These are phyloP conservation scores for Sardina pilchardus DNA, from an alignment of 2,113 vertebrate species.

Conservation along the genomic window DNA sequence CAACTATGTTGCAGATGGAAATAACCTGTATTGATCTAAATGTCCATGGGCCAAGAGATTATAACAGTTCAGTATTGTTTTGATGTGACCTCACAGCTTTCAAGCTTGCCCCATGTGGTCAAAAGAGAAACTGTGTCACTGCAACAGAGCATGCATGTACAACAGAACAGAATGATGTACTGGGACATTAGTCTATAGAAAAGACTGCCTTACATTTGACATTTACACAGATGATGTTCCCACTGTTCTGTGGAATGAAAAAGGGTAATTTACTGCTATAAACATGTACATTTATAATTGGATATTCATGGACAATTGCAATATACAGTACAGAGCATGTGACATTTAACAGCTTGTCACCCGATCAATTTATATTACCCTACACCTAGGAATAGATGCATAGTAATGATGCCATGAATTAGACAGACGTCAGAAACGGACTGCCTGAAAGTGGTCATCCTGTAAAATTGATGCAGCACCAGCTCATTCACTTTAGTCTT, in stretches of 20 bases:
- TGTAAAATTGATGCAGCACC: not conserved
- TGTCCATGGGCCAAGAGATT: not conserved
- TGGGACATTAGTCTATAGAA: not conserved
- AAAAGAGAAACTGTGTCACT: not conserved
- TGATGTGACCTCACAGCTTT: not conserved
- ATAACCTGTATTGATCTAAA: not conserved
- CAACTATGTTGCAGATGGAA: not conserved
- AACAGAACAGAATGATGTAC: not conserved
- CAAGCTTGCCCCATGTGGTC: not conserved
- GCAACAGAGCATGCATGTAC: not conserved
- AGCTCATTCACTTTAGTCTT: not conserved
- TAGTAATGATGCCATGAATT: not conserved
- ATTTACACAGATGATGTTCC: not conserved
- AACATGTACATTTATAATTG: conserved; percentile 18
- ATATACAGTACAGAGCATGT: not conserved
- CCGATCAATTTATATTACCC: not conserved
- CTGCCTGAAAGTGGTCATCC: not conserved
- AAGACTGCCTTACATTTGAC: not conserved
- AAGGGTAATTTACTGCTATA: not conserved
- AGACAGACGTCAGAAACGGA: not conserved
- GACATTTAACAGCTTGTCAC: not conserved
- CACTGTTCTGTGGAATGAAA: not conserved
- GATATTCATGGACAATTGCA: not conserved
- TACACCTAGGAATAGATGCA: not conserved
- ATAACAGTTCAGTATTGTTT: not conserved